These are phyloP conservation scores for Hoplostethus mediterraneus DNA, from an alignment of 2,797 vertebrate genomes.

Conservation along the genomic window DNA sequence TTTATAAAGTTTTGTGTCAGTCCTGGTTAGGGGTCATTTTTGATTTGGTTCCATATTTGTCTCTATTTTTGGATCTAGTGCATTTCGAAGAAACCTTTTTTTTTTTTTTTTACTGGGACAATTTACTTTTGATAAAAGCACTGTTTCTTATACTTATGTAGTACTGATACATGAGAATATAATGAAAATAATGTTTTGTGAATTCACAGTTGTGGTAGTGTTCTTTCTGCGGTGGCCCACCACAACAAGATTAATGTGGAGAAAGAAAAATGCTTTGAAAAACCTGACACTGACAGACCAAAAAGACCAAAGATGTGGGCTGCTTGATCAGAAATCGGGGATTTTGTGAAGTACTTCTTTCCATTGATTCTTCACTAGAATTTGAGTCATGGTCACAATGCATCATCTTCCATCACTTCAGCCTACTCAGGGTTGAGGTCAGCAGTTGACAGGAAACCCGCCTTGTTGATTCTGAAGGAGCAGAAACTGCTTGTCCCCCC, in stretches of 20 bases:
- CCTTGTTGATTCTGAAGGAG: conserved; percentile 12
- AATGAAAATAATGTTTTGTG: too few relatives aligned
- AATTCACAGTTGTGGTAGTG: too few relatives aligned
- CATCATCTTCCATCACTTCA: conserved; percentile 17
- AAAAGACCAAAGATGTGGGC: too few relatives aligned
- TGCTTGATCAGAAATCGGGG: too few relatives aligned
- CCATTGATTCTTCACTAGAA: not conserved
- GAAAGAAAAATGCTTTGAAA: too few relatives aligned
- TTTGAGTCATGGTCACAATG: not conserved
- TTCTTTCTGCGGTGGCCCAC: too few relatives aligned
- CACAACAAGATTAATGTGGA: too few relatives aligned
- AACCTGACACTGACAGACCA: too few relatives aligned
- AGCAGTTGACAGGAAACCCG: conserved; percentile 35
- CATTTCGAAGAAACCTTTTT: not conserved
- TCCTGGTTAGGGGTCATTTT: too few relatives aligned
- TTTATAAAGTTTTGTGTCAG: not conserved
- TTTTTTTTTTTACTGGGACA: not conserved
- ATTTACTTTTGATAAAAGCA: not conserved
- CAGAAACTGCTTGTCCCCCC: conserved; percentile 22
- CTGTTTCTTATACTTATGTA: not conserved
- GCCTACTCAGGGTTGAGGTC: conserved; percentile 41
- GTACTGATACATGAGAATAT: too few relatives aligned
- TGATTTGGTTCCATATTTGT: too few relatives aligned
- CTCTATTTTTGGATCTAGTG: too few relatives aligned
- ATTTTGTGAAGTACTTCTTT: conserved; percentile 15